These are phyloP conservation scores for Dermochelys coriacea DNA, from an alignment of 2,797 vertebrate genomes.

Conservation along the genomic window DNA sequence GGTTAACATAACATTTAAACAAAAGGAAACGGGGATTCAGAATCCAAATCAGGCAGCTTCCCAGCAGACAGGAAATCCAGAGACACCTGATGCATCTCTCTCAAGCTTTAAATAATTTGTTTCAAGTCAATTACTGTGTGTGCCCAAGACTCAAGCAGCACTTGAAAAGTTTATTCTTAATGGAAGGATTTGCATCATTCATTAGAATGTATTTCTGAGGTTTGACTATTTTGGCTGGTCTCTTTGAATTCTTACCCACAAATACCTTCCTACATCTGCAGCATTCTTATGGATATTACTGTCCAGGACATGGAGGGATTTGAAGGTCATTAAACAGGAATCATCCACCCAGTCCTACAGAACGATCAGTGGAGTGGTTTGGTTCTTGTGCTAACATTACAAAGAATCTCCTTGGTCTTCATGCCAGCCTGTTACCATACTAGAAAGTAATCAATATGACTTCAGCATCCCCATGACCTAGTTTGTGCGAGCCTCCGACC, in stretches of 20 bases:
- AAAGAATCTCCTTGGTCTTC: not conserved
- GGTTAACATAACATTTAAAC: too few species aligned
- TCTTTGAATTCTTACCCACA: not conserved
- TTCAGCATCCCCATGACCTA: not conserved
- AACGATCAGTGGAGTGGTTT: not conserved
- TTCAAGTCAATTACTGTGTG: not conserved
- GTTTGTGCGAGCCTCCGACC: not conserved
- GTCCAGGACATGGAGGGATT: not conserved
- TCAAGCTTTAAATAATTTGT: conserved; percentile 4
- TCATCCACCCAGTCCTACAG: rapidly evolving
- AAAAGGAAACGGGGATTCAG: not conserved
- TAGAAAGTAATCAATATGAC: not conserved
- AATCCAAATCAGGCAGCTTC: not conserved
- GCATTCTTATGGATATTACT: too few species aligned
- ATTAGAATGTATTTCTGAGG: not conserved
- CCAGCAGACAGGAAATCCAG: not conserved
- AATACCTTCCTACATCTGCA: not conserved
- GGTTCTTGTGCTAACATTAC: not conserved
- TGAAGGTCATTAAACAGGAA: not conserved
- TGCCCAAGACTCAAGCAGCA: not conserved
- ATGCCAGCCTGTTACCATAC: not conserved
- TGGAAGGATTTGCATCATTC: not conserved
- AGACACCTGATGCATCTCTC: not conserved
- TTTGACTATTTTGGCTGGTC: not conserved
- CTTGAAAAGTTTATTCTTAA: not conserved